Evolutionary conservation across 2,888 invertebrate genomes (phyloP).

Genomic region (Trachelus tabidus): DNA sequence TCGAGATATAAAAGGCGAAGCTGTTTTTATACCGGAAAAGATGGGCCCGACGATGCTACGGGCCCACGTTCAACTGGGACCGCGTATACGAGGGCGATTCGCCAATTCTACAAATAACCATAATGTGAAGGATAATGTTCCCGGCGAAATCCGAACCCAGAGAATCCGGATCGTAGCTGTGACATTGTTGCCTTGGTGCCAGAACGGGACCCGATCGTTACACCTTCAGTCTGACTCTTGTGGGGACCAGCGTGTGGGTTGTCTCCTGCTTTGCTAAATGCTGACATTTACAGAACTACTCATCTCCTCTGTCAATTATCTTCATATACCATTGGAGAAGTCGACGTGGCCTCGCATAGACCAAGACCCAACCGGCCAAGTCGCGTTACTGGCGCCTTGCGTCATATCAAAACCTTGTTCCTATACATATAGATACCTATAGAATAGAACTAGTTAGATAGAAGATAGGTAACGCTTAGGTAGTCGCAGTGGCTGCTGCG

Average conservation of each 20-base stretch:
- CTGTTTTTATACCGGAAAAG: not conserved
- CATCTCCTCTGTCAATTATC: not conserved
- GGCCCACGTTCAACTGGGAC: not conserved
- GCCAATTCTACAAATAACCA: conserved; percentile 22
- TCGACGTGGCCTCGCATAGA: not conserved
- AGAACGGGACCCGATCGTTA: not conserved
- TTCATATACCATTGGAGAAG: not conserved
- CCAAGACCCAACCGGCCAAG: not conserved
- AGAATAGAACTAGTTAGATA: not conserved
- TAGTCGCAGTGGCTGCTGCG: not conserved
- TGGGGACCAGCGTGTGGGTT: not conserved
- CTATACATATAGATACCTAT: not conserved
- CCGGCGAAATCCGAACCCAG: conserved; percentile 30
- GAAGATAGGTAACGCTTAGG: not conserved
- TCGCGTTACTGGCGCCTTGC: not conserved
- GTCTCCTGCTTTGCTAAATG: not conserved
- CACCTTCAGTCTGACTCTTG: not conserved
- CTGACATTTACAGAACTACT: not conserved
- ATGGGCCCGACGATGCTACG: not conserved
- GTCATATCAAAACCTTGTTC: no score
- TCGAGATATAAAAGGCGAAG: not conserved
- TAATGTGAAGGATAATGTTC: conserved; percentile 24
- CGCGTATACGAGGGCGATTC: not conserved
- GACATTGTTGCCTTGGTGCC: not conserved
- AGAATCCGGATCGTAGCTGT: conserved; percentile 23